phyloP scores from a whole-genome alignment of 1,140 invertebrate species.

The Paraescarpia echinospica region DNA sequence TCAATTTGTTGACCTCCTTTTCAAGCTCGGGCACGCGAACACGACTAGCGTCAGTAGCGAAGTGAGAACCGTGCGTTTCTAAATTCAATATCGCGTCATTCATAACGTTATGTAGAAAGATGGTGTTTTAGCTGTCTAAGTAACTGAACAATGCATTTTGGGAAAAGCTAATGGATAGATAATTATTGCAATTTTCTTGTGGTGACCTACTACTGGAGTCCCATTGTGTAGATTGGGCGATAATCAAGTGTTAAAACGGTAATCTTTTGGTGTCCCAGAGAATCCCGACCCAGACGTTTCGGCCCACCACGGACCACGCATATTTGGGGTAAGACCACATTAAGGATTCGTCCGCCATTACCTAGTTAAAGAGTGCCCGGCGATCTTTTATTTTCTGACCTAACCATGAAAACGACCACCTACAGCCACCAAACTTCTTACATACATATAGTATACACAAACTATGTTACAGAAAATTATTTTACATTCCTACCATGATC shows the following conservation, averaged over 20 bases:
- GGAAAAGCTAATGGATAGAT: not conserved
- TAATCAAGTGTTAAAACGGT: not conserved
- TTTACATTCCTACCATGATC: too few relatives aligned
- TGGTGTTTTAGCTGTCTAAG: not conserved
- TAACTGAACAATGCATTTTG: not conserved
- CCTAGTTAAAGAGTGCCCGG: too few relatives aligned
- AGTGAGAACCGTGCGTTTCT: not conserved
- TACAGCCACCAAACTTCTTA: too few relatives aligned
- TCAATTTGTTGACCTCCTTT: not conserved
- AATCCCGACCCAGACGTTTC: too few relatives aligned
- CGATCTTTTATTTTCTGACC: too few relatives aligned
- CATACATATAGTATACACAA: too few relatives aligned
- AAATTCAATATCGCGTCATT: not conserved
- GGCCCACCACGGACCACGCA: too few relatives aligned
- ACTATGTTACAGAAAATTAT: too few relatives aligned
- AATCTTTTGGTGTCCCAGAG: too few relatives aligned
- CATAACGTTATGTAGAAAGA: not conserved
- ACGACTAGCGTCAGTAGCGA: not conserved
- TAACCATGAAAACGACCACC: too few relatives aligned
- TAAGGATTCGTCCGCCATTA: too few relatives aligned
- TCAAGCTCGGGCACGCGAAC: not conserved
- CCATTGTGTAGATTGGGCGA: not conserved
- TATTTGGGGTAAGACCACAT: too few relatives aligned
- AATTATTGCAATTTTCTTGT: not conserved
- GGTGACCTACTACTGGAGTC: not conserved